phyloP scores from a whole-genome alignment of 2,797 vertebrate species.

The Hylomyscus alleni region DNA sequence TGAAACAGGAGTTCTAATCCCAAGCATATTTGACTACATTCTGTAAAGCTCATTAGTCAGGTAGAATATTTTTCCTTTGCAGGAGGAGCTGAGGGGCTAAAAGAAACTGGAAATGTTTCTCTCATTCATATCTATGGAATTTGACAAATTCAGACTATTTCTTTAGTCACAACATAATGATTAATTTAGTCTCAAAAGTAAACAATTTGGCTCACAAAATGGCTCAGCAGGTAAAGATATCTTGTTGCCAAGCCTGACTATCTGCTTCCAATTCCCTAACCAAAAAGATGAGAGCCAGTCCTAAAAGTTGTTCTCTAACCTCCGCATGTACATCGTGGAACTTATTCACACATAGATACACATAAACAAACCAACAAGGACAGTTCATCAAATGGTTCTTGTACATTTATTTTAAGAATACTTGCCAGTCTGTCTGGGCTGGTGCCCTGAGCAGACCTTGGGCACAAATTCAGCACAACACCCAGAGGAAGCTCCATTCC shows the following conservation, averaged over 20 bases:
- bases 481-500: too few species aligned
- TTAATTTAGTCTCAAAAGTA: constrained; percentile 17
- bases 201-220: neutral
- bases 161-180: constrained; percentile 7
- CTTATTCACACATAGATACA: neutral
- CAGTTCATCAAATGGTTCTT: neutral
- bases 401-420: neutral
- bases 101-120: constrained; percentile 23
- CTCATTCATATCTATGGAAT: neutral
- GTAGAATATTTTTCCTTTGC: neutral
- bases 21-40: neutral
- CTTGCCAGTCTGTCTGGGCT: too few species aligned
- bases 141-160: neutral
- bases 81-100: neutral
- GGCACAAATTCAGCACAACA: too few species aligned
- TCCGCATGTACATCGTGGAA: neutral
- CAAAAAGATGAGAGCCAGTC: neutral
- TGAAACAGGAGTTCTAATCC: neutral
- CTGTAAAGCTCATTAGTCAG: constrained; percentile 4
- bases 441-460: too few species aligned
- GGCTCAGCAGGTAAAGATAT: neutral
- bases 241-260: neutral
- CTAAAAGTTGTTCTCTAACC: neutral
- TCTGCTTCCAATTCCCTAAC: neutral
- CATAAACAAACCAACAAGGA: neutral